Percentiles rank a stretch among this genome's conserved stretches.
Conservation (phyloP, 2,888 invertebrate genomes). For the Matsumyia berberina region DNA sequence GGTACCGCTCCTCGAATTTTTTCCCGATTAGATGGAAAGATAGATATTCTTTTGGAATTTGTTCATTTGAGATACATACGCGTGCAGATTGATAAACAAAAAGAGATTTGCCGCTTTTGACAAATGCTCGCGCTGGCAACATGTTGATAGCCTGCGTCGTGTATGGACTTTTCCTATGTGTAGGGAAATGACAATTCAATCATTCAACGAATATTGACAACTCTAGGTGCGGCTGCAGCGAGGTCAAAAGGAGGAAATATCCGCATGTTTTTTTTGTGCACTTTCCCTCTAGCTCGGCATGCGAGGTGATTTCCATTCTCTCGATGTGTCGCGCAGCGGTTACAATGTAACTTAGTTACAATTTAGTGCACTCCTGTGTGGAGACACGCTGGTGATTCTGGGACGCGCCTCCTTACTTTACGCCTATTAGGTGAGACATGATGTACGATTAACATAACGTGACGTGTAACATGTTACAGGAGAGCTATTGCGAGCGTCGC, state of each 20-base stretch:
- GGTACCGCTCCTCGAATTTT: conserved; percentile 71
- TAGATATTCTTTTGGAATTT: conserved; percentile 48
- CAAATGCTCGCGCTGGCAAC: conserved; percentile 60
- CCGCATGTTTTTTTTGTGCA: conserved; percentile 10
- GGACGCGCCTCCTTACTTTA: conserved; percentile 67
- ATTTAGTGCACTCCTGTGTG: conserved; percentile 18
- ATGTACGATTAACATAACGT: conserved; percentile 73
- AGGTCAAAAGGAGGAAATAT: conserved; percentile 63
- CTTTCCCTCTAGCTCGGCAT: conserved; percentile 50
- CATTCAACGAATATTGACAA: conserved; percentile 47
- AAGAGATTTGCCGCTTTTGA: conserved; percentile 52
- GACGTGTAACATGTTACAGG: conserved; percentile 72
- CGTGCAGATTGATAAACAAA: conserved; percentile 41
- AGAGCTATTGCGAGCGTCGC: conserved; percentile 51
- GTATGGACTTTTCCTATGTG: too few species aligned
- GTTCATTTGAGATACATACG: not conserved
- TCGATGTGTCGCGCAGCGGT: not conserved
- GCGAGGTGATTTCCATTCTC: conserved; percentile 37
- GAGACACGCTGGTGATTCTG: conserved; percentile 42
- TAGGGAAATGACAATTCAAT: conserved; percentile 55
- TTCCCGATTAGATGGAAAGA: conserved; percentile 27
- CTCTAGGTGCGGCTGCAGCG: conserved; percentile 20
- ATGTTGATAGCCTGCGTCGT: conserved; percentile 60
- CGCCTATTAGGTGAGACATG: conserved; percentile 72
- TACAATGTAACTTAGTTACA: conserved; percentile 38